Evolutionary conservation across 2,888 invertebrate genomes (phyloP).

Genomic region (Caenorhabditis sp.): DNA sequence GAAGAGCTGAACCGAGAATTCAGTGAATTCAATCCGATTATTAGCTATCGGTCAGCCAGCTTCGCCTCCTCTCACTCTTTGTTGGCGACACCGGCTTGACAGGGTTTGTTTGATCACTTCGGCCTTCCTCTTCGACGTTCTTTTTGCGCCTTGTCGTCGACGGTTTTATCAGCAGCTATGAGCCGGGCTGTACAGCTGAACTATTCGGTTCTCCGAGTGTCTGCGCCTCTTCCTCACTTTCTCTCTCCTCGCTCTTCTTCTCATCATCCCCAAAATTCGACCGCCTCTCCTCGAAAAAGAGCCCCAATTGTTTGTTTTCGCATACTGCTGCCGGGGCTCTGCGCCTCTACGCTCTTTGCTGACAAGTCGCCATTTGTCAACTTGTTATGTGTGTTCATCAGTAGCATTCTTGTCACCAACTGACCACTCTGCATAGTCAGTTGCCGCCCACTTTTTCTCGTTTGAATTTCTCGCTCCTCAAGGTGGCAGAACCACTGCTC

Average conservation of each 20-base stretch:
- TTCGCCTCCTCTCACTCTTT: conserved; percentile 12
- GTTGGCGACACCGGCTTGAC: neutral
- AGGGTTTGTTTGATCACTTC: conserved; percentile 45
- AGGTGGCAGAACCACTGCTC: neutral
- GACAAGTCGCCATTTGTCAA: conserved; percentile 55
- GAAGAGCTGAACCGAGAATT: neutral
- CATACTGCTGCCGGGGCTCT: conserved; percentile 35
- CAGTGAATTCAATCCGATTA: conserved; percentile 3
- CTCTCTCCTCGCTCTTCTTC: conserved; percentile 18
- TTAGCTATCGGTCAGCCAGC: conserved; percentile 1
- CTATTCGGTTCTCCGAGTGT: conserved; percentile 25
- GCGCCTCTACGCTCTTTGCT: conserved; percentile 33
- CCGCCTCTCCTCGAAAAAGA: conserved; percentile 42
- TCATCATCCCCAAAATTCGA: conserved; percentile 47
- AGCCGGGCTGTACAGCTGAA: conserved; percentile 37
- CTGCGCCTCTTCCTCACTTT: conserved; percentile 33
- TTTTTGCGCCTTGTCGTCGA: conserved; percentile 10
- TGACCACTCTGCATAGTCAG: conserved; percentile 23
- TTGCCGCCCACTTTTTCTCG: neutral
- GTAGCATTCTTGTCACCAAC: conserved; percentile 48
- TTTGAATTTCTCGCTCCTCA: conserved; percentile 25
- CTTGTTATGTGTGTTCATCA: conserved; percentile 53
- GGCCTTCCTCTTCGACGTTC: conserved; percentile 6
- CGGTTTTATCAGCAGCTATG: conserved; percentile 33
- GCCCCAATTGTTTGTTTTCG: conserved; percentile 54